Percentiles rank a stretch among this genome's conserved stretches.
Conservation (phyloP, 2,888 invertebrate species). For the Ypsolopha sequella region DNA sequence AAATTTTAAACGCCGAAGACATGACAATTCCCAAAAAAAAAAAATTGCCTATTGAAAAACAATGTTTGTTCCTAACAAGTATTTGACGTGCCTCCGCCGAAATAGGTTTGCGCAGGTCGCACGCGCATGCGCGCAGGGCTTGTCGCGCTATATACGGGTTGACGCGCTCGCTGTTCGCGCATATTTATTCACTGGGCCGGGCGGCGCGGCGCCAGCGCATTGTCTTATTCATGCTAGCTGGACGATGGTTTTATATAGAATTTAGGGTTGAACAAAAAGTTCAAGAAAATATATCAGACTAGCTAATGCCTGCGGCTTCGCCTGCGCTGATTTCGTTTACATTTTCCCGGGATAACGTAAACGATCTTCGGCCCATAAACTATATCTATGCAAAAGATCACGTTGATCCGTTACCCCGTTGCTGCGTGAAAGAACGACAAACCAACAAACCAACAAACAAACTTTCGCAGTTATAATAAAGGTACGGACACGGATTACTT, state of each 20-base stretch:
- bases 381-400: too few relatives aligned
- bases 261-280: slow-evolving; percentile 17
- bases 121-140: slow-evolving; percentile 27
- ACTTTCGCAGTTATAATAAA: too few relatives aligned
- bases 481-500: too few relatives aligned
- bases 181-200: slow-evolving; percentile 42
- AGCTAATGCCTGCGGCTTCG: too few relatives aligned
- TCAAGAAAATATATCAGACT: too few relatives aligned
- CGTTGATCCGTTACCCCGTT: too few relatives aligned
- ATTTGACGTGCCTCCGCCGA: neutral
- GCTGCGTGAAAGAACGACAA: too few relatives aligned
- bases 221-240: slow-evolving; percentile 34
- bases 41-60: neutral
- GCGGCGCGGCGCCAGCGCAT: slow-evolving; percentile 19
- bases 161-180: slow-evolving; percentile 26
- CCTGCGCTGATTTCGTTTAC: too few relatives aligned
- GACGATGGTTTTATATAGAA: slow-evolving; percentile 24
- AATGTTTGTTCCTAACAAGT: neutral
- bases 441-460: too few relatives aligned
- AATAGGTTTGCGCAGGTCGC: slow-evolving; percentile 7
- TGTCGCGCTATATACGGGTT: slow-evolving; percentile 44
- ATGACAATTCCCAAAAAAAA: neutral
- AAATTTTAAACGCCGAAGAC: too few relatives aligned
- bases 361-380: too few relatives aligned
- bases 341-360: too few relatives aligned